A percentile compares a stretch with the other conserved stretches of the same genome.
These are phyloP conservation scores for Merops nubicus DNA, from an alignment of 2,113 vertebrate genomes.

Conservation along the genomic window DNA sequence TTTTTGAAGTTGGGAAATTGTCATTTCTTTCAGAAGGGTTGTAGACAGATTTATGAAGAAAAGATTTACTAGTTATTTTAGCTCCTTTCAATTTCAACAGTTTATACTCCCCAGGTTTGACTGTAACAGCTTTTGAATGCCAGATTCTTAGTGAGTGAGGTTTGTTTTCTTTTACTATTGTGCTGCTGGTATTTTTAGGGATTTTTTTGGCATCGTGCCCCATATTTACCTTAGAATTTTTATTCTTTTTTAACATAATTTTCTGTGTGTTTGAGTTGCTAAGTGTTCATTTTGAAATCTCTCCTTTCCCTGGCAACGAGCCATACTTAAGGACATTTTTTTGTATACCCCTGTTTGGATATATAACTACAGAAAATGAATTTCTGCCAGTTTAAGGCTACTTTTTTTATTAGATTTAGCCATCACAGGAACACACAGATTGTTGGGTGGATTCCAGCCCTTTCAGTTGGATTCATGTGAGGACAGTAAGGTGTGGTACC, in stretches of 20 bases:
- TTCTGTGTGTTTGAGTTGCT: not conserved
- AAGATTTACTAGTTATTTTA: not conserved
- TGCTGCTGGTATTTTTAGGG: not conserved
- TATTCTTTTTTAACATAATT: not conserved
- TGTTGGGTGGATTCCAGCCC: not conserved
- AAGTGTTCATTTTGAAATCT: not conserved
- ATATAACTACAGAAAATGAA: not conserved
- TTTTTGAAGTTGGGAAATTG: not conserved
- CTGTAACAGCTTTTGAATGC: not conserved
- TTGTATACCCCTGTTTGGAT: not conserved
- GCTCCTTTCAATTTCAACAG: not conserved
- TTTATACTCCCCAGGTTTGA: not conserved
- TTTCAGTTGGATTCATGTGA: not conserved
- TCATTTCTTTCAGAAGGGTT: not conserved
- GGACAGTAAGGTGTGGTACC: conserved; percentile 25
- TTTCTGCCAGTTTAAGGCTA: not conserved
- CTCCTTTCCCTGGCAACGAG: not conserved
- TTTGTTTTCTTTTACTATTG: not conserved
- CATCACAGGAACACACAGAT: not conserved
- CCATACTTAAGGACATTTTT: not conserved
- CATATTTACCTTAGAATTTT: not conserved
- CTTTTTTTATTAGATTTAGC: not conserved
- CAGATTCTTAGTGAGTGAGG: not conserved
- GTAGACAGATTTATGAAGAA: not conserved
- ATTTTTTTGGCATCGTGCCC: not conserved